Evolutionary conservation across 1,140 invertebrate genomes (phyloP).

Genomic region (Cheumatopsyche charites): DNA sequence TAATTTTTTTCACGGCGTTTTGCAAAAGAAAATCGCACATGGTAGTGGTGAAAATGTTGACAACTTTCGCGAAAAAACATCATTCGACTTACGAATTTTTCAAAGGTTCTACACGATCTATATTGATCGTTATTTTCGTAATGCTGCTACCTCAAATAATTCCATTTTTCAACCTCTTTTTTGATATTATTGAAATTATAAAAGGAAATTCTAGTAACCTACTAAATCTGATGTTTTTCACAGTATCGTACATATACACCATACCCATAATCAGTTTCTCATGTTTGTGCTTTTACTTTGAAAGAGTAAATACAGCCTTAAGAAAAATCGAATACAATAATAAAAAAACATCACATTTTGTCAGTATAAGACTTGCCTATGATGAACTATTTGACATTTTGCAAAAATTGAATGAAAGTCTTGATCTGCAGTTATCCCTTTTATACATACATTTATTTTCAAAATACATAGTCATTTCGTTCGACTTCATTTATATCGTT

Average conservation of each 20-base stretch:
- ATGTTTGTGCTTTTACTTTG: conserved; percentile 7
- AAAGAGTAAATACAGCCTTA: conserved; percentile 7
- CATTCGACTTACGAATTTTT: conserved; percentile 4
- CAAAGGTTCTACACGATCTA: background rate
- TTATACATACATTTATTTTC: conserved; percentile 23
- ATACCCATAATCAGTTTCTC: conserved; percentile 6
- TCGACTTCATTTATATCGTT: conserved; percentile 23
- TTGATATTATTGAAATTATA: conserved; percentile 3
- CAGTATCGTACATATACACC: conserved; percentile 8
- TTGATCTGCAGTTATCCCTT: conserved; percentile 5
- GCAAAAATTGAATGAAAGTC: conserved; percentile 18
- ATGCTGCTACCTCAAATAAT: conserved; percentile 5
- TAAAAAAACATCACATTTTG: background rate
- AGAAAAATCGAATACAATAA: conserved; percentile 4
- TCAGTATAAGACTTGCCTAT: conserved; percentile 6
- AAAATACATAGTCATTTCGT: conserved; percentile 21
- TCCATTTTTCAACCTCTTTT: background rate
- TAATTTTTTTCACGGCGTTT: background rate
- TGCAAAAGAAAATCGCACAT: conserved; percentile 17
- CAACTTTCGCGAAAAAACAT: conserved; percentile 16
- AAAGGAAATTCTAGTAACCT: background rate
- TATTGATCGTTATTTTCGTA: background rate
- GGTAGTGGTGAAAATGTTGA: background rate
- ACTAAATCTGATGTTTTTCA: conserved; percentile 16
- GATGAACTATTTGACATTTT: conserved; percentile 22